Conservation (phyloP, 2,888 invertebrate species). For the Drosophila engyochracea region DNA sequence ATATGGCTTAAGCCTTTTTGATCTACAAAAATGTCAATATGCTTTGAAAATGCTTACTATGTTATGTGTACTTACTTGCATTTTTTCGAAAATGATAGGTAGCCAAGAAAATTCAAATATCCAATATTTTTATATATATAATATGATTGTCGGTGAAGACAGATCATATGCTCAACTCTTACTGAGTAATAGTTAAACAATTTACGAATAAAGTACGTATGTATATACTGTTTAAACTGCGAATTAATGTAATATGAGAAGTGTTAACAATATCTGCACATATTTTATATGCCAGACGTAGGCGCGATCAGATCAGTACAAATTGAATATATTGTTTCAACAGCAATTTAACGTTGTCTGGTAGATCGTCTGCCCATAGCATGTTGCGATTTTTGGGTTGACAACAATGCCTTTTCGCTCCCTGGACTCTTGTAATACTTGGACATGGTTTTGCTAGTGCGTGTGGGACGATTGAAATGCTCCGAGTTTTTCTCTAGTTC, state of each 20-base stretch:
- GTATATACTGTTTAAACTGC: conserved; percentile 26
- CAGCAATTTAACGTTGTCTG: conserved; percentile 59
- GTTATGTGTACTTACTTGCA: background rate
- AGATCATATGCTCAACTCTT: conserved; percentile 21
- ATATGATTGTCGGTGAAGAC: conserved; percentile 2
- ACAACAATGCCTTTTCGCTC: conserved; percentile 45
- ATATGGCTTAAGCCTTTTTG: background rate
- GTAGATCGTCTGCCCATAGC: conserved; percentile 76
- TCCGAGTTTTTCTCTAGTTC: conserved; percentile 56
- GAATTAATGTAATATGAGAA: conserved; percentile 27
- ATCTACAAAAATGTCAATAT: background rate
- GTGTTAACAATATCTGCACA: conserved; percentile 43
- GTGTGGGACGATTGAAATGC: conserved; percentile 73
- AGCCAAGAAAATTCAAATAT: conserved; percentile 1
- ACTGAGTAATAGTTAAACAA: conserved; percentile 49
- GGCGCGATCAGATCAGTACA: conserved; percentile 8
- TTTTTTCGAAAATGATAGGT: background rate
- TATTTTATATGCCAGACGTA: conserved; percentile 60
- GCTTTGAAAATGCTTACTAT: background rate
- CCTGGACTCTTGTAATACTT: conserved; percentile 83
- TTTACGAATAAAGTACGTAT: conserved; percentile 33
- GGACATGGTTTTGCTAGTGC: conserved; percentile 83
- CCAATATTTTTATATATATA: conserved; percentile 7
- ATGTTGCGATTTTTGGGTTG: conserved; percentile 59
- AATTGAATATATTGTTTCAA: background rate